Percentiles rank a stretch among this genome's conserved stretches.
These are phyloP conservation scores for Lucilia cuprina DNA, from an alignment of 1,140 invertebrate genomes.

Conservation along the genomic window DNA sequence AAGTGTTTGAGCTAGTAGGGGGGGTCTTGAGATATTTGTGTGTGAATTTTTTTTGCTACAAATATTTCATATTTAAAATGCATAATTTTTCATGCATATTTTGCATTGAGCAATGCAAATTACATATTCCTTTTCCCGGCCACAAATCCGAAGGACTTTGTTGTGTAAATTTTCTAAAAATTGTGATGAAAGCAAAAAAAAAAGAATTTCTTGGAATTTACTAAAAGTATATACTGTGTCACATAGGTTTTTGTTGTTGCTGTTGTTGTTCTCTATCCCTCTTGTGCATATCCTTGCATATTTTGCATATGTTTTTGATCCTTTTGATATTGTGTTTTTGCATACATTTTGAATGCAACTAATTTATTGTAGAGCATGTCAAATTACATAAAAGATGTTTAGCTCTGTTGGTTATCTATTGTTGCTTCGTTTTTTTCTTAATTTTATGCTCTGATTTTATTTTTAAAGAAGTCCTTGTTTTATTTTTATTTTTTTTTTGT, in stretches of 20 bases:
- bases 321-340: not conserved
- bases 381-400: not conserved
- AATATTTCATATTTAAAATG: not conserved
- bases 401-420: not conserved
- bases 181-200: not conserved
- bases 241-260: not conserved
- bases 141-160: not conserved
- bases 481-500: not conserved
- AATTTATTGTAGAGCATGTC: conserved; percentile 32
- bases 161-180: conserved; percentile 13
- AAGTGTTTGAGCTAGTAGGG: not conserved
- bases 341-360: not conserved
- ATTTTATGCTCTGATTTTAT: conserved; percentile 17
- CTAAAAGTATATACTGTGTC: not conserved
- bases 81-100: not conserved
- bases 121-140: not conserved
- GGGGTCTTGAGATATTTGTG: not conserved
- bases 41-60: not conserved
- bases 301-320: not conserved
- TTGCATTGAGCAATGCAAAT: not conserved
- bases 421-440: not conserved
- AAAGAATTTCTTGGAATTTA: not conserved
- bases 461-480: not conserved
- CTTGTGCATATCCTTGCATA: not conserved
- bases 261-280: too few species aligned